These are phyloP conservation scores for Cirrhinus mrigala DNA, from an alignment of 2,797 vertebrate species.

Conservation along the genomic window DNA sequence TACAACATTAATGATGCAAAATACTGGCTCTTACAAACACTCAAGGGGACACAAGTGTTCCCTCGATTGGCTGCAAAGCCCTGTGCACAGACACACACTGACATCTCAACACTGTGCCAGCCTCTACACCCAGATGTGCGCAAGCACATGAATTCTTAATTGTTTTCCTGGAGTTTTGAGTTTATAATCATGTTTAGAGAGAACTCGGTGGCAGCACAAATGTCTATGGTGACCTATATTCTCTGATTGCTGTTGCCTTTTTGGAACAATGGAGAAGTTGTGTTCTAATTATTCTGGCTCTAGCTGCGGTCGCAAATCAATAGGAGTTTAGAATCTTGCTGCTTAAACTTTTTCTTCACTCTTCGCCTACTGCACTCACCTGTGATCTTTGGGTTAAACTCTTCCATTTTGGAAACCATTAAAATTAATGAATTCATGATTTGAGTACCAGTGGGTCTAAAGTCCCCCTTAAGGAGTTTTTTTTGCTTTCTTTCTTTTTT, in stretches of 20 bases:
- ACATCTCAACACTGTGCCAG: conserved; percentile 26
- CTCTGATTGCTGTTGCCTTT: conserved; percentile 51
- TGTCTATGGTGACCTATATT: conserved; percentile 56
- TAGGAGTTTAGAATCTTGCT: conserved; percentile 20
- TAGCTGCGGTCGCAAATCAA: conserved; percentile 33
- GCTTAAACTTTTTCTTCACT: conserved; percentile 31
- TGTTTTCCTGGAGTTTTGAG: conserved; percentile 53
- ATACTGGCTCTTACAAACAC: conserved; percentile 23
- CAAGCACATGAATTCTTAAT: conserved; percentile 51
- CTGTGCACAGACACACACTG: conserved; percentile 20
- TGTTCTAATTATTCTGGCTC: conserved; percentile 55
- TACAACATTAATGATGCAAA: conserved; percentile 50
- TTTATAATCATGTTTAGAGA: conserved; percentile 55
- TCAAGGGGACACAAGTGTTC: conserved; percentile 29
- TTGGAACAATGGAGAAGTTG: conserved; percentile 52
- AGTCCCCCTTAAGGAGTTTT: not conserved
- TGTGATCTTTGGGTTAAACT: not conserved
- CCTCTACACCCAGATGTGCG: conserved; percentile 36
- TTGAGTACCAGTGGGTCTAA: not conserved
- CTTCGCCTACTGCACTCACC: not conserved
- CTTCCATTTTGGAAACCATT: not conserved
- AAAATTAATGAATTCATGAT: not conserved
- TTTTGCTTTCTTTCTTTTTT: no score
- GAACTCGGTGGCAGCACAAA: conserved; percentile 40
- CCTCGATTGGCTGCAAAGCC: conserved; percentile 24